Base-by-base conservation (phyloP, 1,140 invertebrate species). In the Conus ventricosus region DNA sequence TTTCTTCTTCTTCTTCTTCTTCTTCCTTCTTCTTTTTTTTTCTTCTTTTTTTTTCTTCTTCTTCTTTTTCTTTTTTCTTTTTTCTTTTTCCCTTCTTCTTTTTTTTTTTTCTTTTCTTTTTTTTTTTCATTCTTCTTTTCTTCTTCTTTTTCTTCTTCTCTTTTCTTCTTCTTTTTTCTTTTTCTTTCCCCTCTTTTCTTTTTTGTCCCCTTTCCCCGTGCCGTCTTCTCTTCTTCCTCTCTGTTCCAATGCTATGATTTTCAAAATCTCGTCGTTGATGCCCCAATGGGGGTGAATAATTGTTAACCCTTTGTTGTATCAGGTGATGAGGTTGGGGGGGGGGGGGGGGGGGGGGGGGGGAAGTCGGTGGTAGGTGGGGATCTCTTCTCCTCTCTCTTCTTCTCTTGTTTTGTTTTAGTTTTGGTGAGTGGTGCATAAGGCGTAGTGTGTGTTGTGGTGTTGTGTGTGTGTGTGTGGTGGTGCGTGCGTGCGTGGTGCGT, bases 191-290 rank as follows among this genome's bases (percentile, higher is more conserved):
- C 67, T 71, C 67, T 20, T 13, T 84, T 25, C 57, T 53, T 84
- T 53, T 57, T n/a, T 82, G 10, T 84, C 25, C 57, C 51, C 54
- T 17, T 84, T n/a, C 57, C 55, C 57, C 17, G 7, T 13, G 55
- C 83, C 39, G 53, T 57, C 60, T 25, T 17, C 53, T 53, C 55
- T 87, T 80, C 80, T 53, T 51, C 84, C 86, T 85, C 85, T 87
- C 85, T 87, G 60, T 81, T 75, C 83, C 87, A 39, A 8, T 71
- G 13, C 67, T 71, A 8, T 20, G 15, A 5, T 17, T 71, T 23
- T 83, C 86, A 71, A 55, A 89, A 51, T 78, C 53, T 87, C 88
- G 76, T 15, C 55, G 71, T 80, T 57, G n/a, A n/a, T n/a, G n/a
- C n/a, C n/a, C n/a, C n/a, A n/a, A n/a, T n/a, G n/a, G n/a, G n/a